Conservation (phyloP, 2,888 invertebrate genomes). For the Hirudinaria manillensis region DNA sequence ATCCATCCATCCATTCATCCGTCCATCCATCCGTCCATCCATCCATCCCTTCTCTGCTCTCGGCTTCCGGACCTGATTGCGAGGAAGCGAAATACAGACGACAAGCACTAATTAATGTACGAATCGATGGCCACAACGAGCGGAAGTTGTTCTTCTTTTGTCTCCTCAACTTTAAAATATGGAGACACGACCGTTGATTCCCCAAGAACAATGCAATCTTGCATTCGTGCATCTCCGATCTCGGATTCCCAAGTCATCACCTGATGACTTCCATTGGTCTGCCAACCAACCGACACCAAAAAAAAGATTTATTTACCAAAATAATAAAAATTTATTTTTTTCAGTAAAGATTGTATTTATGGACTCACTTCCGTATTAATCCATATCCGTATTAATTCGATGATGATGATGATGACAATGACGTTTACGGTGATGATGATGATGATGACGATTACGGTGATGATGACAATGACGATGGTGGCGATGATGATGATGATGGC, state of each 20-base stretch:
- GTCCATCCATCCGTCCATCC: too few species aligned
- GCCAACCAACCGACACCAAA: too few species aligned
- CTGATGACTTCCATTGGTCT: too few species aligned
- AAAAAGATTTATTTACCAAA: too few species aligned
- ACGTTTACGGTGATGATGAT: slow-evolving; percentile 4
- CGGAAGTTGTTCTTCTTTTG: slow-evolving; percentile 4
- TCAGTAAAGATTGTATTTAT: too few species aligned
- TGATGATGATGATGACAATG: slow-evolving; percentile 13
- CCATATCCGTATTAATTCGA: too few species aligned
- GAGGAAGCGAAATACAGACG: neutral
- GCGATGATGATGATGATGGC: neutral
- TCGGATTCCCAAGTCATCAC: too few species aligned
- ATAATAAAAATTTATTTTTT: too few species aligned
- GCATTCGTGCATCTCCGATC: too few species aligned
- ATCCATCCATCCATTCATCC: too few species aligned
- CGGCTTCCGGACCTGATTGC: neutral
- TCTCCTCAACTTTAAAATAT: neutral
- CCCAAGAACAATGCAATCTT: too few species aligned
- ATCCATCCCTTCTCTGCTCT: neutral
- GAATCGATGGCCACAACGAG: neutral
- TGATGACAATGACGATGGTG: neutral
- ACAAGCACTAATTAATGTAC: neutral
- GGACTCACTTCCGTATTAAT: too few species aligned
- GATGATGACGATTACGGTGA: slow-evolving; percentile 10
- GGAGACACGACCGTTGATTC: neutral